A percentile compares a stretch with the other conserved stretches of the same genome.
phyloP scores from a whole-genome alignment of 1,140 invertebrate species.

The Trachelipus rathkii region DNA sequence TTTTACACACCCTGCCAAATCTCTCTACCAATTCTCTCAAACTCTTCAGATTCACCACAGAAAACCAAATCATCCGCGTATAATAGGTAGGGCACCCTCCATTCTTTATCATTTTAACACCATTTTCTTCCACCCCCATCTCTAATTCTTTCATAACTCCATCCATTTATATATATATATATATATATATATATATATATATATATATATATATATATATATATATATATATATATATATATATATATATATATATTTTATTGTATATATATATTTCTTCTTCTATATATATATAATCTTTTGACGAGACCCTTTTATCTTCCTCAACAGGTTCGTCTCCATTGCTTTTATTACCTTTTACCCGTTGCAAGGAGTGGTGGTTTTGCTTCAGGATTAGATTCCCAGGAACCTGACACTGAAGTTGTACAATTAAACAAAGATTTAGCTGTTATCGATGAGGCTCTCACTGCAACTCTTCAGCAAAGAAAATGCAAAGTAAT shows the following conservation, averaged over 20 bases:
- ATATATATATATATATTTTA: conserved; percentile 14
- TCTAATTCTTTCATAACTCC: too few relatives aligned
- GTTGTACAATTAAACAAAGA: conserved; percentile 76
- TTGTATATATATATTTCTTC: conserved; percentile 23
- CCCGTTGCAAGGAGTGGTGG: neutral
- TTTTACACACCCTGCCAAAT: too few relatives aligned
- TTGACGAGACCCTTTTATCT: neutral
- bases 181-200: too few relatives aligned
- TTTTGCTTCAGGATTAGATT: conserved; percentile 22
- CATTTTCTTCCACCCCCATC: too few relatives aligned
- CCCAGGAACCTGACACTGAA: conserved; percentile 50
- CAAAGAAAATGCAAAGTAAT: conserved; percentile 71
- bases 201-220: too few relatives aligned
- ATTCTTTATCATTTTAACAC: too few relatives aligned
- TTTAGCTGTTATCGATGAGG: conserved; percentile 71
- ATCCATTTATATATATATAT: too few relatives aligned
- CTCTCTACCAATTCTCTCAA: too few relatives aligned
- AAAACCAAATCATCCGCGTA: too few relatives aligned
- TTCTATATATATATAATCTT: conserved; percentile 13
- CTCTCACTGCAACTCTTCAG: conserved; percentile 66
- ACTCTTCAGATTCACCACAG: too few relatives aligned
- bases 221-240: too few relatives aligned
- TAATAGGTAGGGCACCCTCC: too few relatives aligned
- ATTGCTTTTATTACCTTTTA: conserved; percentile 20
- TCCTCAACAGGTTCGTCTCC: conserved; percentile 3